Base-by-base conservation (phyloP, 2,797 vertebrate genomes). In the Oreonectes daqikongensis region DNA sequence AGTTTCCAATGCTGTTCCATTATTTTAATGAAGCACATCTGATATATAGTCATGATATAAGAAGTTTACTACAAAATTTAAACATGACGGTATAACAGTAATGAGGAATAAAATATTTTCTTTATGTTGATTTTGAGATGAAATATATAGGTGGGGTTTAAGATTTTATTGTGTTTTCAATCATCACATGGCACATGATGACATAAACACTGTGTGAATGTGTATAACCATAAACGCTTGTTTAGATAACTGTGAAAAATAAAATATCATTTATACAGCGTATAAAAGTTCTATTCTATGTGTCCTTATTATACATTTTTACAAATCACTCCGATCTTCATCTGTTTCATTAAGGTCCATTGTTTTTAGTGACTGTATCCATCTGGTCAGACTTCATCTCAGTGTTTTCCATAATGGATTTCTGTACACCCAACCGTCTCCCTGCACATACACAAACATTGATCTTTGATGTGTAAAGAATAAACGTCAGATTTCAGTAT, bases 331-430 rank as follows among this genome's bases (percentile, higher is more conserved):
- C 17, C 8, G 18, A 32, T 60, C 40, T 40, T 40, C 38, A 15
- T 42, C 40, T 11, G 9, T 32, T 50, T 5, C 48, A 5, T 18
- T 60, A 4, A 20, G 20, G 24, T 52, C 5, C 30, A 53, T 40
- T 69, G 42, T 64, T 30, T 46, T 74, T 28, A 26, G 79, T 64
- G 63, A 48, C 8, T 50, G 18, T 20, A 10, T 78, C 82, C 59
- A 14, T 68, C 80, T 84, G 20, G 32, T 44, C 82, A 75, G 30
- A 15, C 60, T 17, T 68, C 69, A 77, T 44, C 10, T 79, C 53
- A 95, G 90, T 8, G 90, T 90, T 89, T 97, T 98, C 96, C 95
- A 95, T 72, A 97, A 93, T 1, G 95, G 94, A 81, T 87, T 94
- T 87, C 93, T 87, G 84, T 96, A 98, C 26, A 94, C 87, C 96